These are phyloP conservation scores for Hydrotaea cyrtoneurina DNA, from an alignment of 2,888 invertebrate species.

Conservation along the genomic window DNA sequence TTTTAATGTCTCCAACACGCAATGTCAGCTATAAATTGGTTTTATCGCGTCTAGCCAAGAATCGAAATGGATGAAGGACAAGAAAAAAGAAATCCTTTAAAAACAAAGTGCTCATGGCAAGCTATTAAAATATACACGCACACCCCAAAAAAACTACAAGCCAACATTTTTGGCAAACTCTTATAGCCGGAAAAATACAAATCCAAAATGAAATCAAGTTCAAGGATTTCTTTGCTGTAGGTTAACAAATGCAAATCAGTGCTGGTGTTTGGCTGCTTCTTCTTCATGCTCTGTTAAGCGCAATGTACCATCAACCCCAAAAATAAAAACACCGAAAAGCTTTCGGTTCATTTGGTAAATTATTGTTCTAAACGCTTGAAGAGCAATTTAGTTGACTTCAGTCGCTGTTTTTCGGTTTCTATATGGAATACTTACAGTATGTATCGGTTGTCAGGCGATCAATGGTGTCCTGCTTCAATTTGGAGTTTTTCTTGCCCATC, in stretches of 20 bases:
- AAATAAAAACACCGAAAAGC: background rate
- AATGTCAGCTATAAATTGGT: constrained; percentile 5
- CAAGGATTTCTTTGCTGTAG: constrained; percentile 46
- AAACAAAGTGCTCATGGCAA: background rate
- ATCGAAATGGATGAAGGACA: background rate
- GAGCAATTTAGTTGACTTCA: background rate
- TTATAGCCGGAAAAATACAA: background rate
- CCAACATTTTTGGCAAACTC: background rate
- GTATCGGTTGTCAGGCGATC: constrained; percentile 95
- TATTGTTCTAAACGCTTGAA: background rate
- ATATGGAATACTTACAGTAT: constrained; percentile 89
- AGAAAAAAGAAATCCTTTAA: background rate
- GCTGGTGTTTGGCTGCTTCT: background rate
- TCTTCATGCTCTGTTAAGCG: background rate
- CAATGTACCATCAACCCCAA: background rate
- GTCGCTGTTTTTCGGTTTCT: background rate
- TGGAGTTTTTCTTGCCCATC: constrained; percentile 98
- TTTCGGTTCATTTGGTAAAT: background rate
- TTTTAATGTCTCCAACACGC: too few species aligned
- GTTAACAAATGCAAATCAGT: constrained; percentile 48
- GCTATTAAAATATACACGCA: background rate
- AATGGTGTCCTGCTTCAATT: constrained; percentile 97
- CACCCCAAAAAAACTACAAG: background rate
- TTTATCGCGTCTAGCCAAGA: constrained; percentile 27
- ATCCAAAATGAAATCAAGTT: constrained; percentile 44